These are phyloP conservation scores for Megalops atlanticus DNA, from an alignment of 2,113 vertebrate species.

Conservation along the genomic window DNA sequence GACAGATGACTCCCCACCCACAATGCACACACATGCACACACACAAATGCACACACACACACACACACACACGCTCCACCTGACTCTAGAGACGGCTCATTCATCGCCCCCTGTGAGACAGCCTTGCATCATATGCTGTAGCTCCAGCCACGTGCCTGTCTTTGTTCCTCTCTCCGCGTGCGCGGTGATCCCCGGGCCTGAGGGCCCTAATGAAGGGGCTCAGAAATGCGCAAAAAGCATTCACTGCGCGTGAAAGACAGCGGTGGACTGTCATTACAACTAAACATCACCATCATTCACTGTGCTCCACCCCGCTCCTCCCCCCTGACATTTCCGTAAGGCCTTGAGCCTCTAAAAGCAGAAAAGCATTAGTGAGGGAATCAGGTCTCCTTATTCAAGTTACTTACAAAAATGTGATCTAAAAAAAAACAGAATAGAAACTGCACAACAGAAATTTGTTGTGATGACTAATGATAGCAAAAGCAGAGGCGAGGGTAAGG, in stretches of 20 bases:
- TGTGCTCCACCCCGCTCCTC: background rate
- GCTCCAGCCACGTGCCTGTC: background rate
- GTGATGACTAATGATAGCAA: background rate
- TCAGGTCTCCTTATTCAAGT: background rate
- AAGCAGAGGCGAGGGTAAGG: background rate
- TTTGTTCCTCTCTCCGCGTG: background rate
- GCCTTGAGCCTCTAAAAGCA: background rate
- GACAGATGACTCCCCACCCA: too few species aligned
- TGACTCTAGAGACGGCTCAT: background rate
- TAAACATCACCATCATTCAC: constrained; percentile 38
- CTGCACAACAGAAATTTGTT: background rate
- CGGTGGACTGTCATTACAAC: constrained; percentile 32
- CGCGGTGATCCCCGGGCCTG: background rate
- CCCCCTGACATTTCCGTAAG: constrained; percentile 21
- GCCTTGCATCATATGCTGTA: constrained; percentile 5
- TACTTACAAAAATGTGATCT: constrained; percentile 11
- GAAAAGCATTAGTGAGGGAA: background rate
- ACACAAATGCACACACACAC: too few species aligned
- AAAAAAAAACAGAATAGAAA: too few species aligned
- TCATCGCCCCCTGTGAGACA: constrained; percentile 1
- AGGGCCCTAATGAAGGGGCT: constrained; percentile 35
- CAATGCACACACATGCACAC: background rate
- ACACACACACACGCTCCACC: too few species aligned
- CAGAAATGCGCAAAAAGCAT: constrained; percentile 15
- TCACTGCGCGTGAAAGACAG: constrained; percentile 11